These are phyloP conservation scores for Dryas iulia DNA, from an alignment of 1,140 invertebrate species.

Conservation along the genomic window DNA sequence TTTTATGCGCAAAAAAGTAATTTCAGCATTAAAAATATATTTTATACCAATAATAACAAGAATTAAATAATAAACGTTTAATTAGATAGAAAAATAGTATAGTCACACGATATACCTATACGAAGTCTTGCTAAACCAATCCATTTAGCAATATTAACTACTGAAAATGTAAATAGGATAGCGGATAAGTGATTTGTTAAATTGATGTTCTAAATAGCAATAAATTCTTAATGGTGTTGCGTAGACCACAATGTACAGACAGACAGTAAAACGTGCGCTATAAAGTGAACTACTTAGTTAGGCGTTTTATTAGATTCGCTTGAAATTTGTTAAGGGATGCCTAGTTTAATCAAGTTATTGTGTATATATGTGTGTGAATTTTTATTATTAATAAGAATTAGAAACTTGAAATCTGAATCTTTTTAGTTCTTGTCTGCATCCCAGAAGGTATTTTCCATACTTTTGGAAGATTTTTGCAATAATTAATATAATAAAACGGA, in stretches of 20 bases:
- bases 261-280: conserved; percentile 8
- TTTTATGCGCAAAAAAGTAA: too few relatives aligned
- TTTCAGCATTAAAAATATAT: too few relatives aligned
- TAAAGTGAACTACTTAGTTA: conserved; percentile 16
- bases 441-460: not conserved
- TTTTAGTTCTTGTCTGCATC: not conserved
- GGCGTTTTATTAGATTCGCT: conserved; percentile 8
- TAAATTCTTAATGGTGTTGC: conserved; percentile 17
- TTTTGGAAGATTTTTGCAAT: too few relatives aligned
- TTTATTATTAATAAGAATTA: too few relatives aligned
- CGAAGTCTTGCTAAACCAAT: not conserved
- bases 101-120: not conserved
- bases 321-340: not conserved
- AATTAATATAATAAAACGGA: too few relatives aligned
- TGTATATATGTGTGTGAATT: too few relatives aligned
- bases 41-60: too few relatives aligned
- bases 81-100: too few relatives aligned
- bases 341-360: not conserved
- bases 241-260: conserved; percentile 11
- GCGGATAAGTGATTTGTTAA: conserved; percentile 24
- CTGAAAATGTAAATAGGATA: conserved; percentile 12
- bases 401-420: too few relatives aligned
- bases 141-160: conserved; percentile 14
- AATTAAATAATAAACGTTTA: not conserved
- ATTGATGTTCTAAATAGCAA: conserved; percentile 20